Evolutionary conservation across 2,113 vertebrate genomes (phyloP).

Genomic region (Python bivittatus): DNA sequence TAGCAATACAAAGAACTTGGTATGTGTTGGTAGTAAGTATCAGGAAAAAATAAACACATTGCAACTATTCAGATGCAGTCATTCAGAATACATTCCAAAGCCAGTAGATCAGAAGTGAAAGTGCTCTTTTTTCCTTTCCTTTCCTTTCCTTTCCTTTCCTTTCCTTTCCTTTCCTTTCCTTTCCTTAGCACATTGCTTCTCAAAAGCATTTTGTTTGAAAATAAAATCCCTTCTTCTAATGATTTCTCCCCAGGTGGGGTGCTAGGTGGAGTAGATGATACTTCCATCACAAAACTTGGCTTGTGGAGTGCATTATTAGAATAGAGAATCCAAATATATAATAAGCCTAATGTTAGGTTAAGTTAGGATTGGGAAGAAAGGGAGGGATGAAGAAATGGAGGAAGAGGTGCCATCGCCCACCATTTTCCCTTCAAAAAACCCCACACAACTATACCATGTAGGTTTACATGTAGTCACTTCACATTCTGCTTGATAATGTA

Average conservation of each 20-base stretch:
- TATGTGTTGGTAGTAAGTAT: neutral
- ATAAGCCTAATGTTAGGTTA: slow-evolving; percentile 47
- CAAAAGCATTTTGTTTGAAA: neutral
- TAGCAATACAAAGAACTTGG: neutral
- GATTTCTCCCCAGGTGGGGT: neutral
- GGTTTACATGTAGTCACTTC: slow-evolving; percentile 62
- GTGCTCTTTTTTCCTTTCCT: neutral
- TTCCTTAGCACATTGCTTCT: neutral
- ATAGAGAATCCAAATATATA: slow-evolving; percentile 44
- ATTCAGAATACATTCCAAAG: neutral
- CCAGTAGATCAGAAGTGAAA: neutral
- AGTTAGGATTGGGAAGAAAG: slow-evolving; percentile 14
- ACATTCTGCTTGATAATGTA: slow-evolving; percentile 61
- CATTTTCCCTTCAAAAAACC: neutral
- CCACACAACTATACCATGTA: slow-evolving; percentile 38
- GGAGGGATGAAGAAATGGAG: slow-evolving; percentile 38
- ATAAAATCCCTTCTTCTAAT: neutral
- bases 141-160: neutral
- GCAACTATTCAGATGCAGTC: neutral
- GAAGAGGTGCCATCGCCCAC: slow-evolving; percentile 19
- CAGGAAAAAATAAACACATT: neutral
- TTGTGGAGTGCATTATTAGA: slow-evolving; percentile 32
- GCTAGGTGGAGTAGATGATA: neutral
- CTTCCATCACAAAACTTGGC: no score
- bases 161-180: neutral